These are phyloP conservation scores for Sebastes vulpes DNA, from an alignment of 2,797 vertebrate species.

Conservation along the genomic window DNA sequence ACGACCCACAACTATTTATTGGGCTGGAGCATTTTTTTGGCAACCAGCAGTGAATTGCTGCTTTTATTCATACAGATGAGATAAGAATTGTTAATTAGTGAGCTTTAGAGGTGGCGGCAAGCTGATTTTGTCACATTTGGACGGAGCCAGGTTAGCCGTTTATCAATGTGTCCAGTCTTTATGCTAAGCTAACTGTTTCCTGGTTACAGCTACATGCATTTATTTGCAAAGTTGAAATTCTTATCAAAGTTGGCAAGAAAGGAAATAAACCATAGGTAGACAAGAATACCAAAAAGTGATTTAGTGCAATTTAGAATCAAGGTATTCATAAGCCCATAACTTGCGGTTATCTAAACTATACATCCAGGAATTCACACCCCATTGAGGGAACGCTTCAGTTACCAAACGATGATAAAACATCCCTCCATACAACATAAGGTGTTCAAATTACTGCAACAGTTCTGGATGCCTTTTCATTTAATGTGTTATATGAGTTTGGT, in stretches of 20 bases:
- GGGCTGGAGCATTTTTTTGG: neutral
- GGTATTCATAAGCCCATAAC: neutral
- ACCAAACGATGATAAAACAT: constrained; percentile 17
- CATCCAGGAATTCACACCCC: neutral
- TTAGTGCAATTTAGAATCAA: neutral
- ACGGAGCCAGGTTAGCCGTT: neutral
- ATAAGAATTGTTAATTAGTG: neutral
- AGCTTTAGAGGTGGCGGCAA: neutral
- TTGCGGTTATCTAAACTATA: neutral
- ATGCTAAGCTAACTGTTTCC: neutral
- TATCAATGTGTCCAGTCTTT: neutral
- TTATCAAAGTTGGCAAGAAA: neutral
- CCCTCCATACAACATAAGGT: neutral
- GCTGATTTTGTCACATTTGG: neutral
- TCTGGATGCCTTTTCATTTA: constrained; percentile 17
- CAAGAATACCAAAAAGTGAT: neutral
- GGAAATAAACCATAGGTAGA: rapidly evolving
- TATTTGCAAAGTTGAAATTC: neutral
- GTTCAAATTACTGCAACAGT: neutral
- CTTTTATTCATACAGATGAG: neutral
- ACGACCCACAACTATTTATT: no score
- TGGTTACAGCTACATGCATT: neutral
- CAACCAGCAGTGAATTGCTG: neutral
- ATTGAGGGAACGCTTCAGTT: neutral
- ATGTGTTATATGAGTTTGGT: neutral